phyloP scores from a whole-genome alignment of 2,797 vertebrate genomes.

The Bovichtus diacanthus region DNA sequence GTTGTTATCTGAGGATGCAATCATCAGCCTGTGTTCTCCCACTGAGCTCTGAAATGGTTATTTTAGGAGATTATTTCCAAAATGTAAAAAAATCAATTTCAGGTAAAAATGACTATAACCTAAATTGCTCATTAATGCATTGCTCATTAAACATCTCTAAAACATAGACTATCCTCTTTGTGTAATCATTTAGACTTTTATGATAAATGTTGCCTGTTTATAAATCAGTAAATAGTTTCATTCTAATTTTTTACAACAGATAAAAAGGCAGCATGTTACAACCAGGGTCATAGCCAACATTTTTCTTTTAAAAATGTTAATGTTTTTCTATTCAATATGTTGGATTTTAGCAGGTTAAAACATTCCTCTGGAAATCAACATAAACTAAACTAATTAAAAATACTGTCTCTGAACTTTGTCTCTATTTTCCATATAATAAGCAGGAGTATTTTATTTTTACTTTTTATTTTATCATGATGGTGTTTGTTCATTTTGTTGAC shows the following conservation, averaged over 20 bases:
- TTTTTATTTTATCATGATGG: too few species aligned
- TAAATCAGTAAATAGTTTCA: not conserved
- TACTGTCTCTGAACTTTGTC: not conserved
- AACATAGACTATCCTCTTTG: not conserved
- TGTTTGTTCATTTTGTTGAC: not conserved
- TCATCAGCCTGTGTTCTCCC: constrained; percentile 53
- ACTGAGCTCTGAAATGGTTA: constrained; percentile 48
- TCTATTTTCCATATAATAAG: not conserved
- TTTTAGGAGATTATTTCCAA: constrained; percentile 23
- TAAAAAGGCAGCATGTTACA: not conserved
- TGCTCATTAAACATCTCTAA: not conserved
- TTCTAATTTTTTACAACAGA: not conserved
- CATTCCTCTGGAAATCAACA: not conserved
- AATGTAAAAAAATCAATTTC: constrained; percentile 21
- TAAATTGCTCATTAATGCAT: too few species aligned
- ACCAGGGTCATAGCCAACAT: not conserved
- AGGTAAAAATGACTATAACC: not conserved
- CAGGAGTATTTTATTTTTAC: too few species aligned
- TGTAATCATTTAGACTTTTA: not conserved
- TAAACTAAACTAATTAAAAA: not conserved
- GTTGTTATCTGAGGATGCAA: constrained; percentile 42
- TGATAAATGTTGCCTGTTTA: not conserved
- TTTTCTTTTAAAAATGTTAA: not conserved
- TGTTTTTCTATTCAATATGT: not conserved
- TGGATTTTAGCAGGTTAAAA: not conserved